Conservation (phyloP, 2,888 invertebrate genomes). For the Nineta flava region DNA sequence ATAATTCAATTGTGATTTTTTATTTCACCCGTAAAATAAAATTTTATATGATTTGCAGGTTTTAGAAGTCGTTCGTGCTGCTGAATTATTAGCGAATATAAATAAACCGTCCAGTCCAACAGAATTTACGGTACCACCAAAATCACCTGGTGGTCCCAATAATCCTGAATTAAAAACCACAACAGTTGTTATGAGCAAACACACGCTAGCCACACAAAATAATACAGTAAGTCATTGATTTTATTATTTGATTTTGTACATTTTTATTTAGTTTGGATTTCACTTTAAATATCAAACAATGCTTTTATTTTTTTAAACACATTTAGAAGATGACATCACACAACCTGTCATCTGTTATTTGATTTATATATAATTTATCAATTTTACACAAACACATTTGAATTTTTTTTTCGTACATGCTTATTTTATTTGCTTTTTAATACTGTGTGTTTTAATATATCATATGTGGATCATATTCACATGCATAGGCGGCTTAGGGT, state of each 20-base stretch:
- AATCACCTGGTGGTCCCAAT: constrained; percentile 50
- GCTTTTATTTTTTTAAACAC: too few species aligned
- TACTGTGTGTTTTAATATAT: too few species aligned
- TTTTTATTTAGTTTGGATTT: background rate
- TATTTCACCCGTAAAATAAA: too few species aligned
- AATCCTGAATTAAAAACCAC: constrained; percentile 55
- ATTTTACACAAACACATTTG: too few species aligned
- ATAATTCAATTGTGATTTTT: too few species aligned
- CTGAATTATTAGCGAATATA: constrained; percentile 56
- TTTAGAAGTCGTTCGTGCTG: constrained; percentile 78
- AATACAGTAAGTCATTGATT: constrained; percentile 32
- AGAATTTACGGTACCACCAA: constrained; percentile 44
- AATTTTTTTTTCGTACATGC: too few species aligned
- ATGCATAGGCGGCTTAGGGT: too few species aligned
- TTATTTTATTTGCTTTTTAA: too few species aligned
- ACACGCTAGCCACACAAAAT: constrained; percentile 64
- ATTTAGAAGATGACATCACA: too few species aligned
- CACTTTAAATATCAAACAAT: background rate
- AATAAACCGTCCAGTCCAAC: constrained; percentile 30
- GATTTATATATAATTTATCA: too few species aligned
- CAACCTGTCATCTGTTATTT: too few species aligned
- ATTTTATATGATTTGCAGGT: constrained; percentile 34
- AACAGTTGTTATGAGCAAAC: constrained; percentile 87
- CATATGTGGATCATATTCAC: too few species aligned
- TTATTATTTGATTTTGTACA: background rate